These are phyloP conservation scores for Sebastes steindachneri DNA, from an alignment of 2,797 vertebrate genomes.

Conservation along the genomic window DNA sequence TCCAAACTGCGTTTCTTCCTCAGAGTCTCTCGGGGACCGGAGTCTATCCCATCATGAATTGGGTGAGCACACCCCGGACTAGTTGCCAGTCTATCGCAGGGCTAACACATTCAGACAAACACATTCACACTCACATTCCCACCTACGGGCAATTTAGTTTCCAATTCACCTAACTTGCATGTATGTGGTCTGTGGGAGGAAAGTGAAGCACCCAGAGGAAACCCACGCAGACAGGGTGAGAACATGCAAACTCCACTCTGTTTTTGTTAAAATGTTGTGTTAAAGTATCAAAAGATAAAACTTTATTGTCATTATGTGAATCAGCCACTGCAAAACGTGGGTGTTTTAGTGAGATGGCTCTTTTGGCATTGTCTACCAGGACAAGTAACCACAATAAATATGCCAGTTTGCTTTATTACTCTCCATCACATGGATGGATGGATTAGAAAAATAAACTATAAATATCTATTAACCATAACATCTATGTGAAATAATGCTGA, in stretches of 20 bases:
- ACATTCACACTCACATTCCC: slow-evolving; percentile 24
- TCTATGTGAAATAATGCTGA: too few relatives aligned
- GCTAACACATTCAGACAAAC: slow-evolving; percentile 9
- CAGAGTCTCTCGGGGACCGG: neutral
- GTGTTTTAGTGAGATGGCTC: neutral
- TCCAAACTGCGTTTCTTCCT: neutral
- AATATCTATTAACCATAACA: too few relatives aligned
- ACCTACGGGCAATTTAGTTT: slow-evolving; percentile 8
- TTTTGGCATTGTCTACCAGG: neutral
- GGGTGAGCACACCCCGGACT: neutral
- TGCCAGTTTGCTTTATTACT: neutral
- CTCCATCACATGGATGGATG: neutral
- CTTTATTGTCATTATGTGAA: neutral
- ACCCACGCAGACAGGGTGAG: neutral
- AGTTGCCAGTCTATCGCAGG: neutral
- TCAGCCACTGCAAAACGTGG: neutral
- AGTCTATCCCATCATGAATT: slow-evolving; percentile 7
- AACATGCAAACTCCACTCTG: neutral
- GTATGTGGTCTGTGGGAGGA: slow-evolving; percentile 11
- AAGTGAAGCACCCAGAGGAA: slow-evolving; percentile 3
- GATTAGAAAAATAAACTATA: neutral
- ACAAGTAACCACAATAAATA: neutral
- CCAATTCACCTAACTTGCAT: slow-evolving; percentile 12
- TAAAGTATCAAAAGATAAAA: neutral
- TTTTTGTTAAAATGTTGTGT: neutral